Percentiles rank a stretch among this genome's conserved stretches.
phyloP scores from a whole-genome alignment of 1,140 invertebrate species.

The Euschistus heros region DNA sequence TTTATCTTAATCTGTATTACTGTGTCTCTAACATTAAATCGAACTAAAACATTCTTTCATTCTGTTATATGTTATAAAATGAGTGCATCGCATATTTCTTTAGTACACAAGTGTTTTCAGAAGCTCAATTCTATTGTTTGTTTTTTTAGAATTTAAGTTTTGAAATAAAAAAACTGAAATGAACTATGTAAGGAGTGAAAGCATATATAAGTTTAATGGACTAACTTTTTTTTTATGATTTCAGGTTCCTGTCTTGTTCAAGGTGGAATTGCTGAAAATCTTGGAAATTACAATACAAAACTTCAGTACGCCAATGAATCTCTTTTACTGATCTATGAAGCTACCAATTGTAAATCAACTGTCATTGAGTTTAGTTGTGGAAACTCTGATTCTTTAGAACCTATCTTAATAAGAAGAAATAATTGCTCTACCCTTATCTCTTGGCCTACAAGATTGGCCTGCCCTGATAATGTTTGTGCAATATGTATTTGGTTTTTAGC shows the following conservation, averaged over 20 bases:
- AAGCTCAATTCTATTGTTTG: too few species aligned
- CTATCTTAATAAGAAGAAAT: slow-evolving; percentile 2
- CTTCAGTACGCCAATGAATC: neutral
- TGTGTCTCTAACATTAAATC: too few species aligned
- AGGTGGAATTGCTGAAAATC: neutral
- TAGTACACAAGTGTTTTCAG: too few species aligned
- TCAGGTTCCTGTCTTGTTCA: neutral
- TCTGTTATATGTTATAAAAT: too few species aligned
- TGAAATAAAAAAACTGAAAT: too few species aligned
- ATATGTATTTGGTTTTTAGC: neutral
- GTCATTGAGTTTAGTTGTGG: neutral
- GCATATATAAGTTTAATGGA: neutral
- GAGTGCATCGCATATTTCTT: too few species aligned
- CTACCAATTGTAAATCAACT: neutral
- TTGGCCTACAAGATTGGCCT: neutral
- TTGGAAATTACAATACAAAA: neutral
- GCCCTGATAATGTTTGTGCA: neutral
- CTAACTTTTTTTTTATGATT: neutral
- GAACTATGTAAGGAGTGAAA: too few species aligned
- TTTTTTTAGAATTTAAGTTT: too few species aligned
- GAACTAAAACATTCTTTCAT: too few species aligned
- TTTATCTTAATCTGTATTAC: too few species aligned
- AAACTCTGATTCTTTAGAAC: neutral
- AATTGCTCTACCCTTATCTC: neutral
- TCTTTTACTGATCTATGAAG: neutral